Base-by-base conservation (phyloP, 2,113 vertebrate genomes). In the rabbit (Oryctolagus cuniculus) region DNA sequence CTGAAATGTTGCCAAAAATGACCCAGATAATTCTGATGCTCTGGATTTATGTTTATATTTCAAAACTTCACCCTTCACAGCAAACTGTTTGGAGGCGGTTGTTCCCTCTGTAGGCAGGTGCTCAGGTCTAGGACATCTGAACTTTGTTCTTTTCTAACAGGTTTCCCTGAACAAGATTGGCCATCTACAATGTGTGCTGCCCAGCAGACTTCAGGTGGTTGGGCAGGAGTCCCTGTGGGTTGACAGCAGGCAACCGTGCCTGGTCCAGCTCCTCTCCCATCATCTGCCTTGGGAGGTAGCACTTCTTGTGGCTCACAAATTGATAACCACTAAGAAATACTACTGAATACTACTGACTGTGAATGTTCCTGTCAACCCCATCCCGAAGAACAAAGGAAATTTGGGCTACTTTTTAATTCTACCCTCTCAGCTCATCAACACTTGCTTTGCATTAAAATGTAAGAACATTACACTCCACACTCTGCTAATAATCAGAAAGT, bases 351-450 rank as follows among this genome's bases (percentile, higher is more conserved):
- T 95, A 72, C 94, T 61, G 77, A 74, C 96, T 98, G 95, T 61
- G 90, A 97, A 96, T 89, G n/a, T 97, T 98, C 97, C 91, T 98
- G 98, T 98, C 98, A 98, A 94, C 89, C 69, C 4, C 70, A 82
- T 97, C 96, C 97, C 72, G 95, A 97, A 98, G 98, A 98, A 98
- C 98, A 98, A 98, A 98, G 97, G 96, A 91, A 97, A 98, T 95
- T 97, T 98, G 98, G 98, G 98, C 92, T 97, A 98, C 97, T 98
- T 98, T 98, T 98, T 98, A 98, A 98, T 98, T 98, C 98, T 98
- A 77, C 96, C 95, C 96, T 98, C 97, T 98, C 98, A 98, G 98
- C 98, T 98, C 98, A 98, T 98, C 98, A 98, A 97, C 85, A 91
- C 98, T 97, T 98, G 97, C 97, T 98, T 97, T 98, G 98, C 98